Conservation (phyloP, 2,113 vertebrate genomes). For the Emydocephalus ijimae region DNA sequence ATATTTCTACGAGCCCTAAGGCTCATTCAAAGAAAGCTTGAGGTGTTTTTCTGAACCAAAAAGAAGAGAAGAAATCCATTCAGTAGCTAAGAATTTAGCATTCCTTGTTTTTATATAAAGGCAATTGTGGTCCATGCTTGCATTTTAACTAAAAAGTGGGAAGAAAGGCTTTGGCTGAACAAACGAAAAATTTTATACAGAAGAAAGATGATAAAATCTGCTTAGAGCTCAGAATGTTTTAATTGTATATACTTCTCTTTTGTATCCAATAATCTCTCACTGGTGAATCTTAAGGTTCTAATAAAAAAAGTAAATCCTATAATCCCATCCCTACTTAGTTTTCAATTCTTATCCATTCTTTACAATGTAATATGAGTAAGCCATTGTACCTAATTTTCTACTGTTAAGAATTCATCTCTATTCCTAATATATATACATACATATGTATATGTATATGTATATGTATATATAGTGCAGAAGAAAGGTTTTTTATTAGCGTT, state of each 20-base stretch:
- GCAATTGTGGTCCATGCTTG: background rate
- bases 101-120: slow-evolving; percentile 3
- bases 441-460: too few species aligned
- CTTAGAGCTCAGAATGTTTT: background rate
- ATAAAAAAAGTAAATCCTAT: background rate
- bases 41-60: slow-evolving; percentile 44
- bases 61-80: slow-evolving; percentile 47
- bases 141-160: background rate
- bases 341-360: background rate
- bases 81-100: slow-evolving; percentile 50
- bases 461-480: background rate
- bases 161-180: background rate
- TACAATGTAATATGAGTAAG: background rate
- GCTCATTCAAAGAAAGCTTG: slow-evolving; percentile 37
- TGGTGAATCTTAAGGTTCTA: background rate
- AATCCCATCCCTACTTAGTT: background rate
- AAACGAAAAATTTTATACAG: background rate
- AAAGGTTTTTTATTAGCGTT: background rate
- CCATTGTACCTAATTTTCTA: background rate
- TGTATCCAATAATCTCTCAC: background rate
- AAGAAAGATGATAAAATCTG: background rate
- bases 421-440: background rate
- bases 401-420: background rate
- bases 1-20: slow-evolving; percentile 55
- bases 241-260: background rate